Evolutionary conservation across 2,113 vertebrate species (phyloP), one percentile per base, ranked within the genome.

Genomic region (Leuciscus idus): DNA sequence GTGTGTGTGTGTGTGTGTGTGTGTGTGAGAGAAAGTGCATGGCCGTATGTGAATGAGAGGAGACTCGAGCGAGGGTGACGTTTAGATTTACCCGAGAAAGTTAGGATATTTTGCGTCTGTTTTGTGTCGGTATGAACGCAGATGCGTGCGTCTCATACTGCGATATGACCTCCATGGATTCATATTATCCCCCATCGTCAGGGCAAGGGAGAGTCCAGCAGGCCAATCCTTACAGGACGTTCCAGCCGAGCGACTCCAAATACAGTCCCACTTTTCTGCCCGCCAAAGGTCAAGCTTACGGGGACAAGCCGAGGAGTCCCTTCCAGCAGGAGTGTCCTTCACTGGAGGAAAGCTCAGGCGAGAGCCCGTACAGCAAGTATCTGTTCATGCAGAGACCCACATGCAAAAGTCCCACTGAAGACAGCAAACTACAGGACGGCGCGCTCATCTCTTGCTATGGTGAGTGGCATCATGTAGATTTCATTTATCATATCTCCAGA

Each of bases 131-230:
- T 95, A 98, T 98, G 98, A 97, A 98, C 94, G 96, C 95, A 84
- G 97, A 99, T 95, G 95, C 96, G 88, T 97, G 97, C 94, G 94
- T 97, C 91, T 97, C 98, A 94, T 97, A 97, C 95, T 96, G 96
- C 95, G 97, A 98, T 89, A 97, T 97, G 93, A 96, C 96, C 95
- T 96, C 97, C 95, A 99, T 99, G 98, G 98, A 99, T 96, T 96
- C 97, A 94, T 99, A 98, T 95, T 98, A 98, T 95, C 96, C 94
- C 92, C 92, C 93, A 84, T 90, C 96, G 90, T 95, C 96, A 91
- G 95, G 96, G 88, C 97, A 96, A 95, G 95, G 95, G 92, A 93
- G 97, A 95, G 95, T 96, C 93, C 95, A 96, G 91, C 91, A 94
- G 86, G 81, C 90, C 87, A 97, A 96, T 92, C 97, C 97, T 94